These are phyloP conservation scores for Argynnis bischoffii DNA, from an alignment of 2,888 invertebrate genomes.

Conservation along the genomic window DNA sequence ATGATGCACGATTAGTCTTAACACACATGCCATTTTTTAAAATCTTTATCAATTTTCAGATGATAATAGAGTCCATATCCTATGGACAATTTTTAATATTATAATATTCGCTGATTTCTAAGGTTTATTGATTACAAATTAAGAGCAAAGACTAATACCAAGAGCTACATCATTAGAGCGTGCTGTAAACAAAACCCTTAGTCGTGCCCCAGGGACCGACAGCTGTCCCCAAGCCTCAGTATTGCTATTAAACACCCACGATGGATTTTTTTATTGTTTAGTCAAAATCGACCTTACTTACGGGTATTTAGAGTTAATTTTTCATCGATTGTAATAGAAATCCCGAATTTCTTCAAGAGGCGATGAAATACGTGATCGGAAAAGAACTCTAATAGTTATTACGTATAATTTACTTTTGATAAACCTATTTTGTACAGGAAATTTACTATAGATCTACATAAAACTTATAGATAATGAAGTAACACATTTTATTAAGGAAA, in stretches of 20 bases:
- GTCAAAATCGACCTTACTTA: constrained; percentile 45
- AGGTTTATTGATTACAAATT: constrained; percentile 22
- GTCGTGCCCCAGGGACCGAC: constrained; percentile 70
- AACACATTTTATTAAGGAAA: constrained; percentile 1
- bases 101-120: not conserved
- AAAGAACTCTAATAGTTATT: constrained; percentile 45
- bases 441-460: constrained; percentile 9
- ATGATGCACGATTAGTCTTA: not conserved
- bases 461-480: not conserved
- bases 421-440: constrained; percentile 18
- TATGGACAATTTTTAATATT: not conserved
- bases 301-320: constrained; percentile 33
- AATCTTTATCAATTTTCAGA: not conserved
- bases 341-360: constrained; percentile 37
- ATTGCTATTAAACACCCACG: constrained; percentile 75
- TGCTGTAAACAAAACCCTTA: constrained; percentile 76
- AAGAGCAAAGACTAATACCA: constrained; percentile 38
- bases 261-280: constrained; percentile 50
- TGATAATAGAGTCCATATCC: no score
- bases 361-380: constrained; percentile 43
- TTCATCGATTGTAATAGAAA: constrained; percentile 1
- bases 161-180: constrained; percentile 69
- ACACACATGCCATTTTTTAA: not conserved
- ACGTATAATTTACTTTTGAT: constrained; percentile 46
- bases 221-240: constrained; percentile 77